phyloP scores from a whole-genome alignment of 1,140 invertebrate species.

The Mizuhopecten yessoensis region DNA sequence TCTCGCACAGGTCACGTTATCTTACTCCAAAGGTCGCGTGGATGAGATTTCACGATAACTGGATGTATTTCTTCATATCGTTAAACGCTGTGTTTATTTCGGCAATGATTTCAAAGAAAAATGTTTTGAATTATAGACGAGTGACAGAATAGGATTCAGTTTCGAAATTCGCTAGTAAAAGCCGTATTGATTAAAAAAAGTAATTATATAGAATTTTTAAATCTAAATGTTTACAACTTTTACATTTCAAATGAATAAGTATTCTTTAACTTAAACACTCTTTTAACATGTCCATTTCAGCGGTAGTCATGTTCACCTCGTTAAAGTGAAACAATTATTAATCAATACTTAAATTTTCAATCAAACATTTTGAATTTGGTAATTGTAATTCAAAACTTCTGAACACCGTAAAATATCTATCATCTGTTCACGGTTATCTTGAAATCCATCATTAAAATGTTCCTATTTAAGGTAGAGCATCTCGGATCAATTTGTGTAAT shows the following conservation, averaged over 20 bases:
- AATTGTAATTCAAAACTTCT: no score
- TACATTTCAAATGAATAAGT: neutral
- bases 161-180: neutral
- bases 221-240: neutral
- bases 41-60: slow-evolving; percentile 38
- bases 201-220: neutral
- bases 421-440: no score
- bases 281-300: no score
- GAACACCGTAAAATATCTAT: no score
- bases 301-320: no score
- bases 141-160: neutral
- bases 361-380: no score
- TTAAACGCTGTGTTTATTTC: slow-evolving; percentile 28
- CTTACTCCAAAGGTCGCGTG: slow-evolving; percentile 6
- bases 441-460: no score
- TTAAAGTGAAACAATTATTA: no score
- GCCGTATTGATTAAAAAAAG: neutral
- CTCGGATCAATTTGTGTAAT: no score
- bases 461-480: no score
- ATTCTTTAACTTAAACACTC: no score
- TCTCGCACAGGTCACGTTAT: slow-evolving; percentile 29
- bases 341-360: no score
- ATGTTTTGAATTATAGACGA: slow-evolving; percentile 17
- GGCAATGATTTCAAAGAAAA: neutral
- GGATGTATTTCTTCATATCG: slow-evolving; percentile 29